Percentiles rank a stretch among this genome's conserved stretches.
These are phyloP conservation scores for Andrena marginata DNA, from an alignment of 2,888 invertebrate genomes.

Conservation along the genomic window DNA sequence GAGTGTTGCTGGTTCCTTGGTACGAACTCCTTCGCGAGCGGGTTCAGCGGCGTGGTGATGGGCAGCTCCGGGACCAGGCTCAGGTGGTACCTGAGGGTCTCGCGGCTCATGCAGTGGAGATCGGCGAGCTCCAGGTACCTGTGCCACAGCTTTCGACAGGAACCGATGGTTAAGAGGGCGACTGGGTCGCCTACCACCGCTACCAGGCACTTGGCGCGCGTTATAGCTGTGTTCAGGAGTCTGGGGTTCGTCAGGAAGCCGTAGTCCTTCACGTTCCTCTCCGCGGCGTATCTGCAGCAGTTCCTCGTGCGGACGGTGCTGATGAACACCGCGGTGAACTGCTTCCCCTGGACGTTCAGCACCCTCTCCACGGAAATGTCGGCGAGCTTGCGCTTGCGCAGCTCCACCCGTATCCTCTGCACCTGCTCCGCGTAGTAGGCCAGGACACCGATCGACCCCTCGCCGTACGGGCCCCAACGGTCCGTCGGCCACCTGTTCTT, in stretches of 20 bases:
- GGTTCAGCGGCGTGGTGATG: slow-evolving; percentile 87
- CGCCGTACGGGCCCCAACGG: slow-evolving; percentile 90
- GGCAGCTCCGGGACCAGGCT: slow-evolving; percentile 49
- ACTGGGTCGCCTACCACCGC: slow-evolving; percentile 95
- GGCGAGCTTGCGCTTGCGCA: slow-evolving; percentile 90
- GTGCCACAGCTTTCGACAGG: slow-evolving; percentile 93
- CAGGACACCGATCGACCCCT: slow-evolving; percentile 93
- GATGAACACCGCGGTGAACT: slow-evolving; percentile 93
- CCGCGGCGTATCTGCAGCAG: slow-evolving; percentile 87
- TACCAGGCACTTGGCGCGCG: slow-evolving; percentile 92
- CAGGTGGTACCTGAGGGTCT: slow-evolving; percentile 43
- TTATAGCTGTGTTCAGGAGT: slow-evolving; percentile 93
- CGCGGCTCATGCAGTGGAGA: slow-evolving; percentile 73
- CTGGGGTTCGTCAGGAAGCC: slow-evolving; percentile 94
- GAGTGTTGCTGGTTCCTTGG: slow-evolving; percentile 86
- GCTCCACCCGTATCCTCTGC: slow-evolving; percentile 90
- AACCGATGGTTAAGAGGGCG: slow-evolving; percentile 92
- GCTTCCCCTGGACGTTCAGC: slow-evolving; percentile 94
- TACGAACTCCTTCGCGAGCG: slow-evolving; percentile 92
- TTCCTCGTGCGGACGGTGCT: slow-evolving; percentile 92
- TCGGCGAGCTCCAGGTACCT: slow-evolving; percentile 87
- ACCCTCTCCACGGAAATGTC: slow-evolving; percentile 93
- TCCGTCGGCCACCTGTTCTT: slow-evolving; percentile 91
- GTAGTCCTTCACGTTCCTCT: slow-evolving; percentile 89
- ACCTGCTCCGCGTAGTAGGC: slow-evolving; percentile 94